Conservation (phyloP, 2,113 vertebrate species). For the Plecturocebus donacophilus region DNA sequence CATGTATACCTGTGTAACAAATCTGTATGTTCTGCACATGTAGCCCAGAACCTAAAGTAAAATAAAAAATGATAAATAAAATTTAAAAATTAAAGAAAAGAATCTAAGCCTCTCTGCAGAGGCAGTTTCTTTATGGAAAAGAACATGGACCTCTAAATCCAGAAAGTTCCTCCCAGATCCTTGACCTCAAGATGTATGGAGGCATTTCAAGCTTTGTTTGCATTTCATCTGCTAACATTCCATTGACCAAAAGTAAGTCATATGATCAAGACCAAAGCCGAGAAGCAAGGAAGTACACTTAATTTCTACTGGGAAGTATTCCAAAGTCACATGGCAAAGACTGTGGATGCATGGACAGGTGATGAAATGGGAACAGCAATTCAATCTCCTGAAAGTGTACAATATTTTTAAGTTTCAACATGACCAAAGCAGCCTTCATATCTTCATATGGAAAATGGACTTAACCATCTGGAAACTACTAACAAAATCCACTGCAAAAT, state of each 20-base stretch:
- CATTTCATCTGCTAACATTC: background rate
- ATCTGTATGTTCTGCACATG: too few species aligned
- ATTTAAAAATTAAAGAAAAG: too few species aligned
- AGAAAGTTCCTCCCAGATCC: background rate
- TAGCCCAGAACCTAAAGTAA: too few species aligned
- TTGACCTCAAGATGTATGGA: background rate
- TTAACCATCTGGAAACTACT: background rate
- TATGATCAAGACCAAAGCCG: background rate
- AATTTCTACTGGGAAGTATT: background rate
- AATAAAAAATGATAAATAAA: too few species aligned
- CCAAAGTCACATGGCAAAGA: too few species aligned
- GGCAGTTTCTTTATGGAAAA: background rate
- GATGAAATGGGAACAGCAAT: background rate
- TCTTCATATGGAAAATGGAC: background rate
- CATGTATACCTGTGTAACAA: too few species aligned
- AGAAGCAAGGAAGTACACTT: background rate
- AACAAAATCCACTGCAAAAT: background rate
- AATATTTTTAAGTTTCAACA: background rate
- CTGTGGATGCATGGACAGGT: rapidly evolving
- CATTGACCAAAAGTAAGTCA: background rate
- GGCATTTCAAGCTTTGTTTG: background rate
- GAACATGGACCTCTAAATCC: background rate
- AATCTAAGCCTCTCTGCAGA: background rate
- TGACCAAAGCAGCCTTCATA: background rate
- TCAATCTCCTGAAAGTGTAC: too few species aligned